Evolutionary conservation across 2,888 invertebrate genomes (phyloP).

Genomic region (Andrena flavipes): DNA sequence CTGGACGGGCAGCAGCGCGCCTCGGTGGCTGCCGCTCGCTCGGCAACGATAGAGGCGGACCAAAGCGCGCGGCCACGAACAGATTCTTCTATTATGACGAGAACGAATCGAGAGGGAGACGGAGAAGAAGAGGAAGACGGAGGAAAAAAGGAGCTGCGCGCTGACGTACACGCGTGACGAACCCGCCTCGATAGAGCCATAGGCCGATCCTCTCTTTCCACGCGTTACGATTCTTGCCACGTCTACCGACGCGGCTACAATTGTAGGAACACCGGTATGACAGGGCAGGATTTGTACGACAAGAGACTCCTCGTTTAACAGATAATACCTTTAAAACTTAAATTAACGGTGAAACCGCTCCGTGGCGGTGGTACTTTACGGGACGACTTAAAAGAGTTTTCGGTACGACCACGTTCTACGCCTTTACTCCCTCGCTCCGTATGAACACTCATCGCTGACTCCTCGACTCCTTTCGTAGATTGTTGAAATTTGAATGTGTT

Average conservation of each 20-base stretch:
- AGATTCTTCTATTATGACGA: constrained; percentile 67
- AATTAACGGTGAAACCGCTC: too few relatives aligned
- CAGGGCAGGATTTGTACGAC: not conserved
- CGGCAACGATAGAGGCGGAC: constrained; percentile 66
- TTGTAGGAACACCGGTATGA: not conserved
- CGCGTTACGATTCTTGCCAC: not conserved
- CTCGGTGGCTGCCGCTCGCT: constrained; percentile 50
- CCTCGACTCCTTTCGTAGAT: too few relatives aligned
- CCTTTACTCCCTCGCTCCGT: too few relatives aligned
- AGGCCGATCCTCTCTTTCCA: constrained; percentile 12
- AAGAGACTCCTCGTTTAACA: not conserved
- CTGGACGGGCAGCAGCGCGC: constrained; percentile 45
- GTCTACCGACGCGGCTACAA: not conserved
- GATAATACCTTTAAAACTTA: too few relatives aligned
- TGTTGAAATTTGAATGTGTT: too few relatives aligned
- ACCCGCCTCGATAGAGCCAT: constrained; percentile 55
- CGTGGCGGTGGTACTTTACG: too few relatives aligned
- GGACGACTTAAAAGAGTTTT: too few relatives aligned
- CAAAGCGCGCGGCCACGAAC: constrained; percentile 59
- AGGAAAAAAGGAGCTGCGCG: constrained; percentile 39
- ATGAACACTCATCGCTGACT: too few relatives aligned
- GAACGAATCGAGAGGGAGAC: constrained; percentile 22
- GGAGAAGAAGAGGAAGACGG: constrained; percentile 31
- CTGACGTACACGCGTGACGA: constrained; percentile 66
- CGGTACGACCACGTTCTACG: too few relatives aligned